Evolutionary conservation across 2,797 vertebrate genomes (phyloP), one percentile per base, ranked within the genome.

Genomic region (Clarias fuscus): DNA sequence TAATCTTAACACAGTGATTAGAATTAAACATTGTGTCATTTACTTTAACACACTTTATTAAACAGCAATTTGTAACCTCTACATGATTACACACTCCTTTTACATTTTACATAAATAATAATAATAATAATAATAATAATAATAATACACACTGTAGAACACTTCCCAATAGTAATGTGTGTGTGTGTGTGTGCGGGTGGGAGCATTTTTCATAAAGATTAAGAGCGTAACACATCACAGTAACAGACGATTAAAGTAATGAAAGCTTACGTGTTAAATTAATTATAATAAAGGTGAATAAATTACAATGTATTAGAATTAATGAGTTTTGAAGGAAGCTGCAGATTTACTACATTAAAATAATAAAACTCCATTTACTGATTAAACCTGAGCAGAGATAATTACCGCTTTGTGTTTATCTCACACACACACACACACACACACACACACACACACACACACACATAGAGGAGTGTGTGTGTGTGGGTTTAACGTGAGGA

Each of bases 301-400:
- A 78, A 78, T 78, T 73, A 18, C 5, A 76, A 76, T 73, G 24
- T 13, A 48, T 73, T 56, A 56, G 2, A 76, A 76, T 76, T 27
- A 61, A 78, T 78, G 56, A 78, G 56, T 78, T 37, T 37, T 33
- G 8, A 61, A 59, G 18, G 37, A 61, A 40, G 27, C 30, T 20
- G 53, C 53, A 58, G 73, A 58, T 77, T 78, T 59, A 33, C 43
- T 30, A 15, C 17, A 58, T 77, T 77, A 59, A 30, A 78, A 61
- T 33, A 78, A 78, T 37, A 59, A 20, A 78, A 33, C 27, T 33
- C 76, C 56, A 59, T 59, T 78, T 78, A 78, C 76, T 78, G 76
- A 78, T 78, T 78, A 78, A 59, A 78, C 30, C 30, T 37, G 27
- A 78, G 18, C 75, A 59, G 11, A 27, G 72, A 75, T 53, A 27